Conservation (phyloP, 2,113 vertebrate species). For the Plectropomus leopardus region DNA sequence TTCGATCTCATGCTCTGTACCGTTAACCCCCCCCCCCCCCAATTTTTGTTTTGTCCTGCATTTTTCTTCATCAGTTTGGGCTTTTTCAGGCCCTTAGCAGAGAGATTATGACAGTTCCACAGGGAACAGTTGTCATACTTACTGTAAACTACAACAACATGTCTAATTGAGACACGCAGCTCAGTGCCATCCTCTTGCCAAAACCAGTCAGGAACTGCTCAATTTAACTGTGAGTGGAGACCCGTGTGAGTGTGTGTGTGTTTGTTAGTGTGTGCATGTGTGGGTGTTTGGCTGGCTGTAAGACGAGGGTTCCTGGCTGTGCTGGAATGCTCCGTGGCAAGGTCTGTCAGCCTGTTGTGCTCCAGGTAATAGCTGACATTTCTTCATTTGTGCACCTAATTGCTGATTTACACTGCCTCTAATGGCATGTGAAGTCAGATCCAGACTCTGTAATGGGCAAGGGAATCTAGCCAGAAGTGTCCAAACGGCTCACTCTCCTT, state of each 20-base stretch:
- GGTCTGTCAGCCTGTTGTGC: constrained; percentile 62
- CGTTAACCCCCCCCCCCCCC: too few relatives aligned
- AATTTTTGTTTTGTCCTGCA: not conserved
- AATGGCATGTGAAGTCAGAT: constrained; percentile 72
- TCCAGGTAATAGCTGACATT: constrained; percentile 79
- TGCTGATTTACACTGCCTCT: constrained; percentile 79
- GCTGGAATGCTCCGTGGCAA: constrained; percentile 54
- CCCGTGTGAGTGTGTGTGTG: constrained; percentile 34
- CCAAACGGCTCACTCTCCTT: constrained; percentile 61
- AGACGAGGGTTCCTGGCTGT: constrained; percentile 48
- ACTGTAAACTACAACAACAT: constrained; percentile 66
- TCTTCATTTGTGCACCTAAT: constrained; percentile 80
- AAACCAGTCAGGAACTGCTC: constrained; percentile 55
- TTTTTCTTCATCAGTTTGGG: constrained; percentile 11
- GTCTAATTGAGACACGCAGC: constrained; percentile 72
- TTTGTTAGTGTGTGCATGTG: constrained; percentile 17
- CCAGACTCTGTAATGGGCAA: constrained; percentile 68
- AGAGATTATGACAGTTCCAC: constrained; percentile 24
- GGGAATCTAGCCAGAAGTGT: constrained; percentile 73
- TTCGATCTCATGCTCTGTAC: not conserved
- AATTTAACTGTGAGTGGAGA: constrained; percentile 41
- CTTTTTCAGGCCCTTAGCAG: not conserved
- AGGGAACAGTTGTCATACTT: constrained; percentile 57
- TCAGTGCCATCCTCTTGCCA: constrained; percentile 52
- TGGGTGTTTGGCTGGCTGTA: constrained; percentile 37